Evolutionary conservation across 2,113 vertebrate genomes (phyloP), one percentile per base, ranked within the genome.

Genomic region (Chionodraco myersi): DNA sequence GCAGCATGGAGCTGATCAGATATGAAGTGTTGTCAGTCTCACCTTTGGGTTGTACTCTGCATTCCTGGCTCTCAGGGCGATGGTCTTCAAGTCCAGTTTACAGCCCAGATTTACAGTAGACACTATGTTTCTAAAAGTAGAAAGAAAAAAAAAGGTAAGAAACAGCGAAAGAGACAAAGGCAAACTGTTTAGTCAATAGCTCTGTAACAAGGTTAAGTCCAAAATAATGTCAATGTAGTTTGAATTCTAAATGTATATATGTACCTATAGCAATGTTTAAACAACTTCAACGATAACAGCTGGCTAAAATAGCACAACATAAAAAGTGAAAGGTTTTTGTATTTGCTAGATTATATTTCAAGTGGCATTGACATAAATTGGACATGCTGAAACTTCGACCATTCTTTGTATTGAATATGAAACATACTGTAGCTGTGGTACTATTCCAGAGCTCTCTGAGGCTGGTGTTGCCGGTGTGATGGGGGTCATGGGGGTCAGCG

Each of bases 41-140:
- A 99, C 98, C 97, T 99, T 99, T 79, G 98, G 98, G 88, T 99
- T 99, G 91, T 99, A 99, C 70, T 99, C 98, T 81, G 98, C 98
- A 94, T 99, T 99, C 93, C 98, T 97, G 78, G 98, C 98, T 95
- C 97, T 97, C 89, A 99, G 95, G 21, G 98, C 98, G 88, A 99
- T 99, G 5, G 97, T 99, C 94, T 99, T 99, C 82, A 99, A 90
- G 83, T 99, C 98, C 90, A 99, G 96, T 95, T 99, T 99, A 92
- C 98, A 99, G 75, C 98, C 98, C 91, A 99, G 95, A 88, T 99
- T 99, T 72, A 99, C 98, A 10, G 98, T 99, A 18, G 98, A 99
- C 41, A 99, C 98, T 74, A 99, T 99, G 94, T 99, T 99, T 94
- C 98, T 99, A 84, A 70, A 52, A 21, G 51, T 6, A 36, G n/a